phyloP scores from a whole-genome alignment of 2,113 vertebrate genomes.

The Drymodes brunneopygia region DNA sequence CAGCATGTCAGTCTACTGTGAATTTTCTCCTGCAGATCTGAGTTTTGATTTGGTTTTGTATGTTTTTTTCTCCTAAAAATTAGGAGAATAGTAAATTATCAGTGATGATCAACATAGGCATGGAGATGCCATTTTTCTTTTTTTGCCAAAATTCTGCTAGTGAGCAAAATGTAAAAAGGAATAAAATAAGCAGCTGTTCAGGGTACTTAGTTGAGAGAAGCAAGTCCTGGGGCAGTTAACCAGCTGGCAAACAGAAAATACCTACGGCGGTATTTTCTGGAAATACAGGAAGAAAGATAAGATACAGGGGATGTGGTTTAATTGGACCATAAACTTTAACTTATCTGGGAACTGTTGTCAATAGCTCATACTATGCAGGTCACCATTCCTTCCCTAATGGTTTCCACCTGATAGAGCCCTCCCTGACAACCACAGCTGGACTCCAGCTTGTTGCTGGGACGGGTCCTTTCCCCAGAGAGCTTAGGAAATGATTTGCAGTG shows the following conservation, averaged over 20 bases:
- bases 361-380: constrained; percentile 36
- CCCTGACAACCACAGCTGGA: constrained; percentile 47
- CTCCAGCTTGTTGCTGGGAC: constrained; percentile 5
- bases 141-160: background rate
- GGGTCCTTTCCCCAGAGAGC: background rate
- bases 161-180: background rate
- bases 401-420: constrained; percentile 39
- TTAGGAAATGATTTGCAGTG: background rate
- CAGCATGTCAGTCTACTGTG: background rate
- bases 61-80: background rate
- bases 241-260: constrained; percentile 53
- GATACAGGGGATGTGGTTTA: constrained; percentile 36
- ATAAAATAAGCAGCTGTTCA: background rate
- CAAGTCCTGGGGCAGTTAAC: background rate
- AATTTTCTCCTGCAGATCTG: background rate
- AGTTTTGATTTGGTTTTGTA: background rate
- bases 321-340: constrained; percentile 47
- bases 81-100: background rate
- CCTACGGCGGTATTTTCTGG: background rate
- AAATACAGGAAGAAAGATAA: constrained; percentile 51
- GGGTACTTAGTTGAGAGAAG: background rate
- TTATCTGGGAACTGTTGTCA: constrained; percentile 61
- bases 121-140: background rate
- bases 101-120: background rate
- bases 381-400: constrained; percentile 45